Evolutionary conservation across 2,113 vertebrate species (phyloP), one percentile per base, ranked within the genome.

Genomic region (Pangasianodon gigas): DNA sequence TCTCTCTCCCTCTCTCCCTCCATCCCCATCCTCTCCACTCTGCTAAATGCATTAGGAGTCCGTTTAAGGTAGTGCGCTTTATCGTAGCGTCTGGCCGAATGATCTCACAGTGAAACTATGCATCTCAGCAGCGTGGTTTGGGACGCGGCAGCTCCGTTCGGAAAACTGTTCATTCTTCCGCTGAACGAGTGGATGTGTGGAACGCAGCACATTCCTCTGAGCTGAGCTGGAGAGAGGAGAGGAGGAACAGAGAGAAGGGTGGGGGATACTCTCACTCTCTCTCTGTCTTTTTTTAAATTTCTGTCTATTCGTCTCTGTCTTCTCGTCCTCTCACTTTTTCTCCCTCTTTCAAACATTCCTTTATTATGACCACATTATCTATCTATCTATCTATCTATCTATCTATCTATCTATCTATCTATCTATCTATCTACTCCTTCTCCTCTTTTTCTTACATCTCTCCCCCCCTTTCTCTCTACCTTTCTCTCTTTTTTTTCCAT

Each of bases 131-230:
- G 95, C 94, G 95, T 96, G 93, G 94, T 94, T 92, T 90, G 46
- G 88, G 90, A 90, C 80, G 89, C 90, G 88, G 88, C 67, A 95
- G 94, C 95, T 95, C 93, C 94, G 93, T 89, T 94, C 94, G 95
- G 97, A 97, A 98, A 98, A 97, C 96, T 94, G 96, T 93, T 85
- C 97, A 97, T 98, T 99, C 97, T 97, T 97, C 93, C 93, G 94
- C 94, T 7, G 86, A 77, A 75, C 69, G 86, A 58, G 69, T 96
- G 94, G 92, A 93, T 96, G 94, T 96, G 96, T 94, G 96, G 97
- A 96, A 94, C 95, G 97, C 97, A 97, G 96, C 94, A 94, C 97
- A 98, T 98, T 99, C 98, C 97, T 94, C 95, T 94, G 93, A 92
- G 94, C 95, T 99, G 97, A 98, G 97, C 96, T 98, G 96, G 95